A percentile compares a stretch with the other conserved stretches of the same genome.
Evolutionary conservation across 2,797 vertebrate genomes (phyloP).

Genomic region (Bovichtus diacanthus): DNA sequence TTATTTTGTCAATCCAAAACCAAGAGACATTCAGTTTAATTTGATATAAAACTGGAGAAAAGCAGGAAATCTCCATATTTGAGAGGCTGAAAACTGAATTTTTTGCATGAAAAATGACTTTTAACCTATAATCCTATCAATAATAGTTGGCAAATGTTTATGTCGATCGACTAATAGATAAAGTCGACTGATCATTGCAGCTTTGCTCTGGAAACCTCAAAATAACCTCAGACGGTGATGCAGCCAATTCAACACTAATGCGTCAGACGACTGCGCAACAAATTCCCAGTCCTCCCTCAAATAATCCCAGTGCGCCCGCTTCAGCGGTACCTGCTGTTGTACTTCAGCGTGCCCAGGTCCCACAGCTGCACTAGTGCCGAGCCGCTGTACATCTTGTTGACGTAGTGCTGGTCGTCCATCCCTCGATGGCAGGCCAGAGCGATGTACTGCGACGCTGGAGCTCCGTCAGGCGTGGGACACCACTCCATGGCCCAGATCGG

Average conservation of each 20-base stretch:
- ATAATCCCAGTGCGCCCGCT: too few relatives aligned
- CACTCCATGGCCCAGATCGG: slow-evolving; percentile 96
- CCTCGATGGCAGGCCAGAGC: slow-evolving; percentile 90
- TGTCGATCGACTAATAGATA: too few relatives aligned
- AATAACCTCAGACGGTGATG: not conserved
- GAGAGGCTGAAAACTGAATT: too few relatives aligned
- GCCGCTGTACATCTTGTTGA: slow-evolving; percentile 78
- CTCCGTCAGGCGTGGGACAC: slow-evolving; percentile 92
- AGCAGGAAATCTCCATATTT: too few relatives aligned
- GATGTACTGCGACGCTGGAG: slow-evolving; percentile 85
- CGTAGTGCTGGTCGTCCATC: slow-evolving; percentile 90
- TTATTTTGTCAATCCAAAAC: too few relatives aligned
- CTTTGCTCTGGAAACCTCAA: not conserved
- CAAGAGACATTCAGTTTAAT: too few relatives aligned
- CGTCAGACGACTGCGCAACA: not conserved
- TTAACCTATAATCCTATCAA: too few relatives aligned
- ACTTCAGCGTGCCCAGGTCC: slow-evolving; percentile 88
- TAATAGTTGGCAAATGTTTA: too few relatives aligned
- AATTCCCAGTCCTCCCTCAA: too few relatives aligned
- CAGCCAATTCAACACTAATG: not conserved
- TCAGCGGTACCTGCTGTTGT: slow-evolving; percentile 84
- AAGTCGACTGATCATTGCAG: too few relatives aligned
- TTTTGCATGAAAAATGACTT: too few relatives aligned
- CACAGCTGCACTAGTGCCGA: slow-evolving; percentile 92
- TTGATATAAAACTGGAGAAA: too few relatives aligned